Evolutionary conservation across 2,113 vertebrate genomes (phyloP).

Genomic region (Daboia siamensis): DNA sequence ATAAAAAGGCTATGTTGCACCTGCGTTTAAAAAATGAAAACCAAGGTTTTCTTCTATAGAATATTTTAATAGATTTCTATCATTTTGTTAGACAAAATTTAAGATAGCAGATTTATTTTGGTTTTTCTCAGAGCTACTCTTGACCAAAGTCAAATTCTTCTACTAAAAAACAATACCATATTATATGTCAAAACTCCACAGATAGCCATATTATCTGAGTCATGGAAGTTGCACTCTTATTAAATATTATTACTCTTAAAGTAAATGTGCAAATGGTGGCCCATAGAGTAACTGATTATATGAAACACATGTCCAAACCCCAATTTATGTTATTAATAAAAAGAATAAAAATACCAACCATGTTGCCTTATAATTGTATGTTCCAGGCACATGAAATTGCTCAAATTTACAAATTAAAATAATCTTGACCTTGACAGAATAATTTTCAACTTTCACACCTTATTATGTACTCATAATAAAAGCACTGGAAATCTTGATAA

Average conservation of each 20-base stretch:
- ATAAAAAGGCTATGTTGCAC: not conserved
- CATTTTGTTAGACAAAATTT: slow-evolving; percentile 25
- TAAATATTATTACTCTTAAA: slow-evolving; percentile 50
- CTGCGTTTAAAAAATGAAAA: slow-evolving; percentile 12
- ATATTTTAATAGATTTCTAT: not conserved
- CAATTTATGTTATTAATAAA: not conserved
- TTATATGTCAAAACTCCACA: slow-evolving; percentile 14
- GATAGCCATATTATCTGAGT: slow-evolving; percentile 16
- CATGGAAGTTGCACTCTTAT: slow-evolving; percentile 33
- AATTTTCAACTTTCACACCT: not conserved
- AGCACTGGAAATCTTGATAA: not conserved
- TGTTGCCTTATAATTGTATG: not conserved
- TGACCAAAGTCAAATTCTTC: not conserved
- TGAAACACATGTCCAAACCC: slow-evolving; percentile 38
- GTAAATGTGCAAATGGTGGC: slow-evolving; percentile 27
- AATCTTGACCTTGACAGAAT: not conserved
- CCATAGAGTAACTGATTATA: slow-evolving; percentile 20
- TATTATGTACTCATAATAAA: not conserved
- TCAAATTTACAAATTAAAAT: slow-evolving; percentile 14
- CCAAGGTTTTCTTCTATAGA: not conserved
- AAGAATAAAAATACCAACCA: not conserved
- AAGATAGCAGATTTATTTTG: not conserved
- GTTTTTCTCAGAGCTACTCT: not conserved
- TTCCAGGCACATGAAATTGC: slow-evolving; percentile 25
- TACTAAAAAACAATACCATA: not conserved